Evolutionary conservation across 2,797 vertebrate species (phyloP), one percentile per base, ranked within the genome.

Genomic region (Pelodytes ibericus): DNA sequence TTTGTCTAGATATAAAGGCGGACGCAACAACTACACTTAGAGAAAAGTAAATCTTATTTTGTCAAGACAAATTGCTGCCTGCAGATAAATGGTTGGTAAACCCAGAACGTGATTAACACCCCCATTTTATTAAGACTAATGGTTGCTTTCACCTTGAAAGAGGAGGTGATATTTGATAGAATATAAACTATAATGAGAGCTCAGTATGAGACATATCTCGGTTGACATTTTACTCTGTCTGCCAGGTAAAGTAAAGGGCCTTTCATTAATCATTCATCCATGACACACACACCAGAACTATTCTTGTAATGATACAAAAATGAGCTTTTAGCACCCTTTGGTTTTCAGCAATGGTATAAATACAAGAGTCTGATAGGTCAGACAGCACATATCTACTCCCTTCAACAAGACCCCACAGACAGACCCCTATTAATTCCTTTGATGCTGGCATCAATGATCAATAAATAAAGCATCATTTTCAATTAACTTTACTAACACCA

Each of bases 141-240:
- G 29, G 4, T 15, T 69, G 8, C 15, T 71, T 61, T 60, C 36
- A 59, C 57, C 57, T 60, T 60, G 56, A 6, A 47, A 58, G 24
- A 20, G 6, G 16, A 27, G 24, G 3, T 22, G 56, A 27, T n/a
- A 15, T 30, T 30, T 27, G 25, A 30, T 61, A 61, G 16, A 61
- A 61, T 61, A 31, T 30, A 31, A 61, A 16, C 25, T n/a, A 6
- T 47, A 71, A 25, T 13, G 15, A 47, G 69, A 18, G n/a, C 31
- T 59, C 25, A 13, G 4, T 24, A 30, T 41, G 31, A 58, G 33
- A 1, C 29, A 25, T 30, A 22, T 70, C 31, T 41, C 8, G 56
- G 18, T 13, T 31, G 36, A 31, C 58, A 61, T 61, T 61, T 29
- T 47, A 22, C 16, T 24, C 16, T 25, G 53, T 20, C 29, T 27